Evolutionary conservation across 2,113 vertebrate species (phyloP).

Genomic region (Labeo rohita): DNA sequence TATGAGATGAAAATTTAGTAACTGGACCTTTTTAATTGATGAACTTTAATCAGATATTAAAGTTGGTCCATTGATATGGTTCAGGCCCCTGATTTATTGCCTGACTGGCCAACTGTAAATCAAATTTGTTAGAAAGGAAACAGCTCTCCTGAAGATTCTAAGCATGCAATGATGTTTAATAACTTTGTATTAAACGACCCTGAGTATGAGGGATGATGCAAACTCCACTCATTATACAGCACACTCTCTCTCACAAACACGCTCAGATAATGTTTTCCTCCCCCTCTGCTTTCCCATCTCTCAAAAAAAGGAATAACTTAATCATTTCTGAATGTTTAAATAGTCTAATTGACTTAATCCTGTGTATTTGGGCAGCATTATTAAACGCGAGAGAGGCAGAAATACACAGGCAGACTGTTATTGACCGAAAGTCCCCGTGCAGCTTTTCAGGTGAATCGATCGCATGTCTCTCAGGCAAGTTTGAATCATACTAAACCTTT

Average conservation of each 20-base stretch:
- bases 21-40: not conserved
- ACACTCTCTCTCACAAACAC: not conserved
- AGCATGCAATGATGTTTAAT: not conserved
- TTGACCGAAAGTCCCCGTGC: conserved; percentile 57
- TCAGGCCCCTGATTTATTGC: not conserved
- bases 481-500: conserved; percentile 62
- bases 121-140: not conserved
- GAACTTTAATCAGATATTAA: not conserved
- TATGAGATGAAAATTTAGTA: not conserved
- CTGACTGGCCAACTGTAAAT: not conserved
- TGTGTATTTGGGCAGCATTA: conserved; percentile 52
- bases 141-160: not conserved
- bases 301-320: not conserved
- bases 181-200: not conserved
- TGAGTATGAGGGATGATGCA: not conserved
- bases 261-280: conserved; percentile 2
- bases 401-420: conserved; percentile 55
- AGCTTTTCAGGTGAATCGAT: conserved; percentile 63
- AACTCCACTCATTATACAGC: conserved; percentile 6
- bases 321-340: conserved; percentile 49
- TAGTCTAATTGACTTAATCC: conserved; percentile 58
- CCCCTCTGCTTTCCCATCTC: not conserved
- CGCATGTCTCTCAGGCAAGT: conserved; percentile 55
- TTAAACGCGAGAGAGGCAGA: conserved; percentile 56
- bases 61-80: not conserved